Percentiles rank a stretch among this genome's conserved stretches.
phyloP scores from a whole-genome alignment of 1,140 invertebrate genomes.

The Macrocentrus cingulum region DNA sequence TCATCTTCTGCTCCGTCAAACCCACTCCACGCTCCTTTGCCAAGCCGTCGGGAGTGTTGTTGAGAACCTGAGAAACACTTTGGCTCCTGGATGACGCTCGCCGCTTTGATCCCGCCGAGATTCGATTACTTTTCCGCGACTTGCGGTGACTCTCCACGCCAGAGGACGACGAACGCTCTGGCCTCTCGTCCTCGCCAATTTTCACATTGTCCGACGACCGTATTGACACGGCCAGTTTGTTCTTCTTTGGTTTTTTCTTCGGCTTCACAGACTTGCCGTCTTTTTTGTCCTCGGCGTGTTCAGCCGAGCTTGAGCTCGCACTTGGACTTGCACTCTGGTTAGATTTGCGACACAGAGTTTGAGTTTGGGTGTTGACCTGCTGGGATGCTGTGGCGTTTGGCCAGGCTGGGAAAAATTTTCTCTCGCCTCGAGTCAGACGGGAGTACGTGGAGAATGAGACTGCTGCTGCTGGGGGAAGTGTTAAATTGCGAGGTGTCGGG shows the following conservation, averaged over 20 bases:
- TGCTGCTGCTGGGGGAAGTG: background rate
- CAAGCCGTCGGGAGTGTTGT: conserved; percentile 1
- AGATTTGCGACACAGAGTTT: conserved; percentile 8
- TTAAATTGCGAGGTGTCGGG: conserved; percentile 46
- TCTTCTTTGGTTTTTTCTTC: conserved; percentile 19
- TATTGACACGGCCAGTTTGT: conserved; percentile 22
- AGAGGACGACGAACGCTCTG: conserved; percentile 55
- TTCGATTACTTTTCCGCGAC: conserved; percentile 28
- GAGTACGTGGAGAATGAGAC: conserved; percentile 34
- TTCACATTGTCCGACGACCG: conserved; percentile 8
- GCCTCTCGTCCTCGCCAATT: conserved; percentile 39
- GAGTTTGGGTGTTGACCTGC: conserved; percentile 17
- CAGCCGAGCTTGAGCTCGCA: conserved; percentile 8
- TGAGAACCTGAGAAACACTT: conserved; percentile 29
- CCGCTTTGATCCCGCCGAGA: conserved; percentile 37
- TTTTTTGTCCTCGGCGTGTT: conserved; percentile 11
- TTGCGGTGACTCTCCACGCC: conserved; percentile 54
- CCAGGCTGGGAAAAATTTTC: conserved; percentile 19
- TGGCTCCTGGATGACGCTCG: conserved; percentile 14
- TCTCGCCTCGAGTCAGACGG: conserved; percentile 36
- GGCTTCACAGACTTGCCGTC: conserved; percentile 17
- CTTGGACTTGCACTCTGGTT: conserved; percentile 10
- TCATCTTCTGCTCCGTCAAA: conserved; percentile 51
- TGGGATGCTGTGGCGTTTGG: conserved; percentile 1
- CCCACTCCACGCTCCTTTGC: background rate